Evolutionary conservation across 2,797 vertebrate genomes (phyloP), one percentile per base, ranked within the genome.

Genomic region (Dryobates pubescens): DNA sequence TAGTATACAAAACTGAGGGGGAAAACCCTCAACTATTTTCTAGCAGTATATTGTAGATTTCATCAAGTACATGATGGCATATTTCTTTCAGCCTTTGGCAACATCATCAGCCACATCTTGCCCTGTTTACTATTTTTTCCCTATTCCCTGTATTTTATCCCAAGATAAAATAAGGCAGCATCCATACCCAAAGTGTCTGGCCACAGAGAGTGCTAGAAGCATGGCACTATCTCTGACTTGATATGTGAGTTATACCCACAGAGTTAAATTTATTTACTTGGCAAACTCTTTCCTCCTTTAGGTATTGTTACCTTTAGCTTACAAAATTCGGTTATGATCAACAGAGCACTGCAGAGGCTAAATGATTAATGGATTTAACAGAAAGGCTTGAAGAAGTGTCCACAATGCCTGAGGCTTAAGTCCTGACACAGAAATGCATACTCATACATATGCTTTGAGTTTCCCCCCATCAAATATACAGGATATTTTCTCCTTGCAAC

Each of bases 401-500:
- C 89, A 82, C 57, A 79, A 43, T 47, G 78, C 72, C 73, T 14
- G 74, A 58, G 80, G 81, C 83, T 92, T 77, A 86, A 88, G 36
- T 86, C 36, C 65, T 81, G 67, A 78, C 76, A 84, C 43, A 88
- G 91, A 94, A 91, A 88, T 15, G 34, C 62, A 74, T 7, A 65
- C 1, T 0, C 57, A 75, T n/a, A 90, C 64, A 77, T 73, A 93
- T 57, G 72, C 86, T 93, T 94, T 87, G 68, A 72, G 82, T 82
- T 77, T 72, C 65, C 75, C 32, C 72, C 74, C 78, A 72, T 59
- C 71, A 82, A 62, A 82, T 84, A 26, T 36, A 24, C 47, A 63
- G 82, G 53, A 51, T 90, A 89, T 85, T 90, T 82, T 87, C 59
- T 82, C 70, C 90, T 82, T 80, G 47, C 82, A 72, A 78, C 53